Conservation (phyloP, 2,888 invertebrate genomes). For the Megastigmus dorsalis region DNA sequence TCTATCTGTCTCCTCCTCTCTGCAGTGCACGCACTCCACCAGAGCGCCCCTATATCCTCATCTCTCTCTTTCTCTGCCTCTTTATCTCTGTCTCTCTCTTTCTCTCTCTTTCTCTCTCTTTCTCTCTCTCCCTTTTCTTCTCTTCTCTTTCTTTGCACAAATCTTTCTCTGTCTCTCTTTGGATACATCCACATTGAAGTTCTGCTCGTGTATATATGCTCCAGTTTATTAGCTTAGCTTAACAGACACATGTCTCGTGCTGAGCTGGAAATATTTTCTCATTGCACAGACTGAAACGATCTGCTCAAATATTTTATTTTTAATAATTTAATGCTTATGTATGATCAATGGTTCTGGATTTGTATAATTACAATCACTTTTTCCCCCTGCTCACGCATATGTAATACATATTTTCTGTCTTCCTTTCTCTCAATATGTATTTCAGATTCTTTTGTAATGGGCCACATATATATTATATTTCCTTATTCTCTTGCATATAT, state of each 20-base stretch:
- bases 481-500: too few species aligned
- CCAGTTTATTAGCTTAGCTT: neutral
- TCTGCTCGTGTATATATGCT: conserved; percentile 2
- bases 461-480: too few species aligned
- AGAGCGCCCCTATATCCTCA: neutral
- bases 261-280: too few species aligned
- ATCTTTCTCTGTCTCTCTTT: conserved; percentile 1
- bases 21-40: neutral
- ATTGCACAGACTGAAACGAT: neutral
- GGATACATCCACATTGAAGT: neutral
- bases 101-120: neutral
- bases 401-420: neutral
- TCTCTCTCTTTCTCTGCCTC: neutral
- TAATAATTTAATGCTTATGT: too few species aligned
- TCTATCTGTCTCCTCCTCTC: neutral
- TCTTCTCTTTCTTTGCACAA: neutral
- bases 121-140: neutral
- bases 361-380: neutral
- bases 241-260: neutral
- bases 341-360: too few species aligned
- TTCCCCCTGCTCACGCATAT: neutral
- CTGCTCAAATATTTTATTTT: too few species aligned
- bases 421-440: neutral
- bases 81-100: neutral
- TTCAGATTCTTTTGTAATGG: too few species aligned